A percentile compares a stretch with the other conserved stretches of the same genome.
Evolutionary conservation across 2,113 vertebrate genomes (phyloP).

Genomic region (Chunga burmeisteri): DNA sequence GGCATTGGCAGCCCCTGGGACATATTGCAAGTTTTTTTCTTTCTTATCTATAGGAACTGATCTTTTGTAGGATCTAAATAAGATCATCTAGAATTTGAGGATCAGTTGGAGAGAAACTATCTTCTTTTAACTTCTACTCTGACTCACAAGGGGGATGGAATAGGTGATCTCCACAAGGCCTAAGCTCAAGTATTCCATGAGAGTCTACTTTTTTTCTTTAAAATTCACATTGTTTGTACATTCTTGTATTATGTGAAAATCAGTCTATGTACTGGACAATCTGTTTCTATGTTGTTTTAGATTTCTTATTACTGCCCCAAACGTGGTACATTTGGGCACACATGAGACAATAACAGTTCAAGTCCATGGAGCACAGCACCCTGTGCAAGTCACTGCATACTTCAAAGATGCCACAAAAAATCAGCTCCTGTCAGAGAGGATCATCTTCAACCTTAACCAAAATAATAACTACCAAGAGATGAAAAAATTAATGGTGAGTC

Average conservation of each 20-base stretch:
- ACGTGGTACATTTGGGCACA: slow-evolving; percentile 63
- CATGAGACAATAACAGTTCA: slow-evolving; percentile 67
- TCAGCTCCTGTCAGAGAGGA: slow-evolving; percentile 7
- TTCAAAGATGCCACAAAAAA: background rate
- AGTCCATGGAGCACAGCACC: slow-evolving; percentile 43
- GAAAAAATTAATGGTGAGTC: slow-evolving; percentile 66
- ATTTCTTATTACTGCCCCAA: slow-evolving; percentile 73
- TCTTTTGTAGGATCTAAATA: background rate
- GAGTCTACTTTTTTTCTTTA: background rate
- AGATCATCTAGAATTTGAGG: background rate
- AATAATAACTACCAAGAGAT: slow-evolving; percentile 64
- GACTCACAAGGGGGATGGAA: fast-evolving
- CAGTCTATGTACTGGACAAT: background rate
- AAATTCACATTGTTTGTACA: background rate
- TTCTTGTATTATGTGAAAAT: background rate
- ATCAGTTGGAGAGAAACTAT: background rate
- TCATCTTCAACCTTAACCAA: slow-evolving; percentile 36
- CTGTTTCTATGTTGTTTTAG: slow-evolving; percentile 33
- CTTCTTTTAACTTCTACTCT: background rate
- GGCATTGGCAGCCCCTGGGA: background rate
- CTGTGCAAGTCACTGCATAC: slow-evolving; percentile 20
- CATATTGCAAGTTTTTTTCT: background rate
- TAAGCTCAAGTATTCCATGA: background rate
- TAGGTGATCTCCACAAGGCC: background rate
- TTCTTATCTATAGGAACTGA: background rate